These are phyloP conservation scores for Zootermopsis nevadensis DNA, from an alignment of 2,888 invertebrate genomes.

Conservation along the genomic window DNA sequence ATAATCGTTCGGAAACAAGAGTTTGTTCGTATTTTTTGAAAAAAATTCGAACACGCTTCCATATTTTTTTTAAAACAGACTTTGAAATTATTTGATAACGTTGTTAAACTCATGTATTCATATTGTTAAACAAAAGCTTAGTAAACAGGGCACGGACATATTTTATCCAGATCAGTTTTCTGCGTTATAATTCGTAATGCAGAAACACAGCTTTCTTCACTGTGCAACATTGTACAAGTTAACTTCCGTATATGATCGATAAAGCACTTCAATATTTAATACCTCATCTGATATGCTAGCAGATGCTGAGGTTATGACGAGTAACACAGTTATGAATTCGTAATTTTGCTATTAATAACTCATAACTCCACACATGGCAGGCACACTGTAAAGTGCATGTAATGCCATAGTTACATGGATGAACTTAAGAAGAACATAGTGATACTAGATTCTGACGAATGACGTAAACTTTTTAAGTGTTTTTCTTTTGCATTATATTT, in stretches of 20 bases:
- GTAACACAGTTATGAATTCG: background rate
- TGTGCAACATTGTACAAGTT: no score
- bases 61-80: no score
- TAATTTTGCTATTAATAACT: background rate
- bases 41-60: no score
- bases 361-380: background rate
- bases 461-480: background rate
- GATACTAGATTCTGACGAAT: background rate
- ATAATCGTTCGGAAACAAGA: no score
- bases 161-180: no score
- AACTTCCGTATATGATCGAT: background rate
- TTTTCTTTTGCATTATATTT: background rate
- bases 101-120: no score
- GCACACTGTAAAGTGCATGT: background rate
- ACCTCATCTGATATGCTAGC: background rate
- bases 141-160: no score
- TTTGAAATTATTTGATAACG: no score
- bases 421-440: background rate
- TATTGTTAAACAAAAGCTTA: no score
- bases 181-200: no score
- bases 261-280: background rate
- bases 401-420: background rate
- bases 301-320: background rate
- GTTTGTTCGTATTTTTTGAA: no score
- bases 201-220: no score